These are phyloP conservation scores for Chunga burmeisteri DNA, from an alignment of 2,113 vertebrate species.

Conservation along the genomic window DNA sequence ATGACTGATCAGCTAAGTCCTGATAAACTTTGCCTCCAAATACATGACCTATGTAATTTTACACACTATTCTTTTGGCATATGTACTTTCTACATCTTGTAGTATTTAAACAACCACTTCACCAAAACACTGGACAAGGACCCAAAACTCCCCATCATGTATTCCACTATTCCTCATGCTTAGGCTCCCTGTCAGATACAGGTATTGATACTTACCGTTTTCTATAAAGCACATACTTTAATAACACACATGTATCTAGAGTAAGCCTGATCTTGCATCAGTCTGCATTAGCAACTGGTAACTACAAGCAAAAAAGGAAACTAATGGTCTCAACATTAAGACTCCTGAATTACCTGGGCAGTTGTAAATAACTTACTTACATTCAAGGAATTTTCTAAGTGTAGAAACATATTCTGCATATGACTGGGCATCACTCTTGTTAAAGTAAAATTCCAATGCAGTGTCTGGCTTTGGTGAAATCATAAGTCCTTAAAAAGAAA, in stretches of 20 bases:
- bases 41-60: background rate
- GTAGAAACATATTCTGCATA: constrained; percentile 77
- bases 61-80: background rate
- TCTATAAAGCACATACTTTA: background rate
- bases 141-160: background rate
- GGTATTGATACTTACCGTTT: background rate
- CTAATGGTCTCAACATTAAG: background rate
- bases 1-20: background rate
- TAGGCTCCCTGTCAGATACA: background rate
- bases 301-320: background rate
- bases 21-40: background rate
- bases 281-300: background rate
- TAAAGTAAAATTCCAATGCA: constrained; percentile 84
- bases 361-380: constrained; percentile 71
- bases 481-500: constrained; percentile 83
- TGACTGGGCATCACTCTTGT: constrained; percentile 70
- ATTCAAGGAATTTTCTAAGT: constrained; percentile 81
- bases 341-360: background rate
- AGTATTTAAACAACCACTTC: background rate
- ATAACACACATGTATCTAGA: background rate
- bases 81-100: background rate
- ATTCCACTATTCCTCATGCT: background rate
- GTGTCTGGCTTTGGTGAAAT: constrained; percentile 84
- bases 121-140: background rate
- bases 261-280: background rate